phyloP scores from a whole-genome alignment of 2,888 invertebrate species.

The Bedellia somnulentella region DNA sequence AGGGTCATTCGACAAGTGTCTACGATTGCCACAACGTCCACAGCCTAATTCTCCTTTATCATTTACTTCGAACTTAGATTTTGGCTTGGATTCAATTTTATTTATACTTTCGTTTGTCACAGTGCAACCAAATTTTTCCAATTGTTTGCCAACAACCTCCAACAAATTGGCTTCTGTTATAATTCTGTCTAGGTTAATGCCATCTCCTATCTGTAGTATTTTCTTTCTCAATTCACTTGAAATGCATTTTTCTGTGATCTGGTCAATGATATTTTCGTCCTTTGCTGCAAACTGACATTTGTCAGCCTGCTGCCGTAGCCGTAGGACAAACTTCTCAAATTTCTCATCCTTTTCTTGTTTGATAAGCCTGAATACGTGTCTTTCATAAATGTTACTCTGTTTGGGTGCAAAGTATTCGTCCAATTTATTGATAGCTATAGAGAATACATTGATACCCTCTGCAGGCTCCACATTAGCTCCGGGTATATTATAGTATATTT shows the following conservation, averaged over 20 bases:
- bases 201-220: slow-evolving; percentile 2
- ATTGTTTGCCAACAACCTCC: slow-evolving; percentile 1
- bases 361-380: slow-evolving; percentile 4
- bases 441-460: neutral
- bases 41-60: neutral
- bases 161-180: slow-evolving; percentile 4
- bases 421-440: slow-evolving; percentile 1
- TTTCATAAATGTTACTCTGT: slow-evolving; percentile 3
- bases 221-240: slow-evolving; percentile 3
- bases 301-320: neutral
- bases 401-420: slow-evolving; percentile 2
- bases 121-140: neutral
- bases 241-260: slow-evolving; percentile 5
- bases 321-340: slow-evolving; percentile 1
- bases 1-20: neutral
- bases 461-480: slow-evolving; percentile 1
- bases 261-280: too few relatives aligned
- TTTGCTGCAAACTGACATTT: slow-evolving; percentile 1
- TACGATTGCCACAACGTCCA: neutral
- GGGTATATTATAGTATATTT: slow-evolving; percentile 4
- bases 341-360: slow-evolving; percentile 4
- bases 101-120: neutral
- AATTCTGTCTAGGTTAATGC: slow-evolving; percentile 2
- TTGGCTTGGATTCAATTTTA: neutral
- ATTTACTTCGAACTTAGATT: neutral